Evolutionary conservation across 2,888 invertebrate species (phyloP).

Genomic region (Nemotelus nigrinus): DNA sequence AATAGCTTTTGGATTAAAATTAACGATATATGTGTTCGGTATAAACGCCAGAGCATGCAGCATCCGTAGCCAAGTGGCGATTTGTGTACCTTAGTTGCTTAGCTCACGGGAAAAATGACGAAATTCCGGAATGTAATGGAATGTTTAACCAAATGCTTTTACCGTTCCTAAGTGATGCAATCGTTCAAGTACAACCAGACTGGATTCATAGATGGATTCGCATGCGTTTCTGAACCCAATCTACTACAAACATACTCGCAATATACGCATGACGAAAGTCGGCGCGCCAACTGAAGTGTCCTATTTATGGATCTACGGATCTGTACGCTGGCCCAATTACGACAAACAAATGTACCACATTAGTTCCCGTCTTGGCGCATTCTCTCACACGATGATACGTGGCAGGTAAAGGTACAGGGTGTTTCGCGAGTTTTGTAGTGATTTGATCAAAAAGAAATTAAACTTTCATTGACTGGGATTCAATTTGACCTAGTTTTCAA

Average conservation of each 20-base stretch:
- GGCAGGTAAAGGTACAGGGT: background rate
- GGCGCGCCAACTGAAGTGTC: background rate
- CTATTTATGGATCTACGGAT: slow-evolving; percentile 33
- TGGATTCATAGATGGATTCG: no score
- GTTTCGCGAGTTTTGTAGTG: background rate
- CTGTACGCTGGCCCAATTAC: slow-evolving; percentile 28
- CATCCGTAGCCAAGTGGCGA: background rate
- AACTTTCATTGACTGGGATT: no score
- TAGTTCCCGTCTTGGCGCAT: background rate
- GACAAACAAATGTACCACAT: slow-evolving; percentile 32
- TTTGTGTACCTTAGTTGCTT: slow-evolving; percentile 25
- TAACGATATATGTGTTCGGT: slow-evolving; percentile 16
- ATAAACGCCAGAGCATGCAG: background rate
- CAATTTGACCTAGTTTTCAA: no score
- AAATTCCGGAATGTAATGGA: background rate
- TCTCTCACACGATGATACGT: background rate
- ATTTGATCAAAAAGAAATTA: background rate
- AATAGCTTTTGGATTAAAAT: slow-evolving; percentile 41
- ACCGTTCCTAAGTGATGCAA: background rate
- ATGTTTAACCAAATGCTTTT: background rate
- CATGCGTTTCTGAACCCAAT: no score
- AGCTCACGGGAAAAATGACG: slow-evolving; percentile 12
- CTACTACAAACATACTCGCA: no score
- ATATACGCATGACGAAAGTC: no score
- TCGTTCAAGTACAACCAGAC: background rate